Evolutionary conservation across 2,888 invertebrate genomes (phyloP), one percentile per base, ranked within the genome.

Genomic region (Petrolisthes manimaculis): DNA sequence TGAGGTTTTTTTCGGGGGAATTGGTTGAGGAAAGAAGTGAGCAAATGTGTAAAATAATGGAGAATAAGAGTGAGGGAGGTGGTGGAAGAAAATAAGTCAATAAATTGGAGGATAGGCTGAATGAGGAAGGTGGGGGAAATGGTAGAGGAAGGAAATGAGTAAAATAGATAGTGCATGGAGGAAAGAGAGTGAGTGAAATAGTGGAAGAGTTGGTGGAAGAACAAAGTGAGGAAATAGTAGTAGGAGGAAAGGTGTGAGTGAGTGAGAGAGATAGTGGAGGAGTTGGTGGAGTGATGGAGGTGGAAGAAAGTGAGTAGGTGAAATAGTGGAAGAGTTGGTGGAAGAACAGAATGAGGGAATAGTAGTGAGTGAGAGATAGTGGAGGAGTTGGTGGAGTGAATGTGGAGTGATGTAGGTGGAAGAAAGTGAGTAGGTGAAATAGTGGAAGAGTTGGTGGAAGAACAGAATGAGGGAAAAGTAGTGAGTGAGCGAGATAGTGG

Each of bases 251-350:
- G 61, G 61, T 61, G 61, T n/a, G n/a, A n/a, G n/a, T n/a, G n/a
- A n/a, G n/a, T n/a, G n/a, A n/a, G 61, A 61, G 6, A 14, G 61
- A 61, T 61, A 61, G 8, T 61, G 61, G 61, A 61, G 6, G 14
- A 61, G 61, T 6, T 9, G 14, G 14, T 18, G 9, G 75, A 21
- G 24, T n/a, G 21, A 24, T 21, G 75, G 21, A 53, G 18, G 54
- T 51, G 54, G 18, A 53, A 53, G 54, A 79, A 54, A 79, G 79
- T 54, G 79, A 79, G 79, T 54, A 55, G 54, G 55, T 14, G 79
- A 79, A 55, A 79, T 53, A 79, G 79, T n/a, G 14, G n/a, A n/a
- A 14, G n/a, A 18, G 53, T 5, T 18, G 79, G 55, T 18, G 9
- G 18, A 8, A 12, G 5, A 18, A 53, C 6, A 51, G 78, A 21